Percentiles rank a stretch among this genome's conserved stretches.
phyloP scores from a whole-genome alignment of 2,797 vertebrate genomes.

The Cyclopterus lumpus region DNA sequence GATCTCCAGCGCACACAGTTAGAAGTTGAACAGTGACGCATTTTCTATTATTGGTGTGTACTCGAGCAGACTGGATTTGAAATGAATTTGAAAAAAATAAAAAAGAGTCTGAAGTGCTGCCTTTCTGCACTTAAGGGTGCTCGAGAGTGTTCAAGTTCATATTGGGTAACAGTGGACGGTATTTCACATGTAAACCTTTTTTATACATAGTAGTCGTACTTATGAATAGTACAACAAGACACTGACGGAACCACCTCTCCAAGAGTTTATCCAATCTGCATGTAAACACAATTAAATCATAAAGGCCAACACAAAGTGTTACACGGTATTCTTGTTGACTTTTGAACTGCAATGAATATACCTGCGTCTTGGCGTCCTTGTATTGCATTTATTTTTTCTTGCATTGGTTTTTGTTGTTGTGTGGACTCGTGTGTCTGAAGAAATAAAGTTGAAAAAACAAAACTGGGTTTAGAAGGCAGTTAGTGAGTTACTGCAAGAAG shows the following conservation, averaged over 20 bases:
- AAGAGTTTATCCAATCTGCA: background rate
- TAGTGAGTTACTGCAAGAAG: too few species aligned
- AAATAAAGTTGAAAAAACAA: background rate
- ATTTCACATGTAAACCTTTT: background rate
- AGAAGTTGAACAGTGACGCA: background rate
- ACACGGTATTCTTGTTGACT: too few species aligned
- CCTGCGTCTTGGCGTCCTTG: too few species aligned
- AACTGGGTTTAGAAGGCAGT: too few species aligned
- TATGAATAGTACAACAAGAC: background rate
- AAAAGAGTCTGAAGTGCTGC: background rate
- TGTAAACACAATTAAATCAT: background rate
- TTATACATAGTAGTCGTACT: background rate
- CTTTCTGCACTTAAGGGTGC: background rate
- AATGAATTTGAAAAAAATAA: background rate
- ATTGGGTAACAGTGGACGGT: background rate
- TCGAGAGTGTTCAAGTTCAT: background rate
- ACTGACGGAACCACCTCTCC: background rate
- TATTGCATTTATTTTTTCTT: too few species aligned
- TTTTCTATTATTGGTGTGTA: constrained; percentile 6
- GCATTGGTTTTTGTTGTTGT: too few species aligned
- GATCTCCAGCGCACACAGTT: background rate
- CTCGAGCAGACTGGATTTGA: background rate
- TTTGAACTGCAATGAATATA: too few species aligned
- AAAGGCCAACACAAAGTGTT: too few species aligned
- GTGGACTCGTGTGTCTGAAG: too few species aligned